Base-by-base conservation (phyloP, 2,113 vertebrate species). In the Capra hircus region DNA sequence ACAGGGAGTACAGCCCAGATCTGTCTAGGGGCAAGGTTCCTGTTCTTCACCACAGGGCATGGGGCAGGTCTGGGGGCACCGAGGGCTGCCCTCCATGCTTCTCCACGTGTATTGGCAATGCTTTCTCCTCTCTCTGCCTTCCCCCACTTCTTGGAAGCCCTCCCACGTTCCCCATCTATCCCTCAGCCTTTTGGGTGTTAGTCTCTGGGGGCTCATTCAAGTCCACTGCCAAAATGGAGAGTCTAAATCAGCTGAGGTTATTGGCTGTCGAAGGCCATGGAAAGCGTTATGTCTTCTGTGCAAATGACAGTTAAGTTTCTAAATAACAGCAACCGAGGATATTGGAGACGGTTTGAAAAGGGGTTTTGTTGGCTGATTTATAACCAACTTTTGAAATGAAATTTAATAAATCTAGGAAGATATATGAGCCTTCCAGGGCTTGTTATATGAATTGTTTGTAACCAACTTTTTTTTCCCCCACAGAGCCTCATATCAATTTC, bases 341-440 rank as follows among this genome's bases (percentile, higher is more conserved):
- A 96, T 90, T 95, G 83, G 92, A 97, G 94, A 97, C 0, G 1
- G 60, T 74, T 93, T 93, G 88, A 67, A 95, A 98, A 91, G 85
- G 85, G 50, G 74, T 96, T 97, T 98, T 98, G 88, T 95, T 52
- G 64, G 78, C 93, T 98, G 98, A 98, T 98, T 98, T 98, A 98
- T 97, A 98, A 96, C 94, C 95, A 98, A 95, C 95, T 97, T 98
- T 98, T 93, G 97, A 98, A 97, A 98, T 96, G 94, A 97, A 96
- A 97, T 95, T 97, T 98, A 97, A 97, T 98, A 97, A 94, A 98
- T 97, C 97, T 96, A 81, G 93, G 93, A 98, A 98, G 98, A 97
- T 97, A 89, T 88, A 97, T 97, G 96, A 97, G 97, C 95, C 96
- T 97, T 97, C 94, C 93, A 97, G 91, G 74, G 45, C 78, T 97